Base-by-base conservation (phyloP, 2,113 vertebrate genomes). In the Macaca mulatta region DNA sequence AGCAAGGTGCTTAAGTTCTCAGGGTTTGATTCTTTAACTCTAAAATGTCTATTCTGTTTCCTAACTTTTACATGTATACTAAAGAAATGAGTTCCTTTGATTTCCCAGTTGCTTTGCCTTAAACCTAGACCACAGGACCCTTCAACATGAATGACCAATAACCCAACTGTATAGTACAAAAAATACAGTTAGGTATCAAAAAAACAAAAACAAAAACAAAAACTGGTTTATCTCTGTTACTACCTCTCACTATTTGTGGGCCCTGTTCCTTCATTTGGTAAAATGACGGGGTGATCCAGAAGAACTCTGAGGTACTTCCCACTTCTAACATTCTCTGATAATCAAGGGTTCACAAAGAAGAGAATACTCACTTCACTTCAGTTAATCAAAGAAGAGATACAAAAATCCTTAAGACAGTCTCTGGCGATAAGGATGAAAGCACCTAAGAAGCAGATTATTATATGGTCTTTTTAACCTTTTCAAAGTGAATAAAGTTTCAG, bases 401-500 rank as follows among this genome's bases (percentile, higher is more conserved):
- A 35, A n/a, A 43, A 74, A 3, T 23, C 27, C 23, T n/a, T 11
- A 81, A 32, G 55, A 40, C 45, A 32, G 25, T 75, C 48, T 57
- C 79, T 18, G 35, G 8, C 59, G 23, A 38, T 14, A 8, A 30
- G 13, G 80, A 81, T 25, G 25, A 83, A 50, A 52, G 78, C 78
- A 72, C 32, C 64, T 55, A 64, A n/a, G 55, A 61, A 48, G 55
- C 40, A 90, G 11, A 23, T 55, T 59, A 20, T 8, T 16, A 50
- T 3, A 64, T 1, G 17, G 17, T 30, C 50, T 57, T 40, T 38
- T 64, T 14, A 45, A 48, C 9, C 57, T 38, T 52, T 32, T 9
- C 0, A 8, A 38, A 67, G 22, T 55, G 2, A 0, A 6, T 6
- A 2, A 7, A 23, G 20, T 13, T 61, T 22, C 27, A 2, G 25